Base-by-base conservation (phyloP, 2,797 vertebrate species). In the Gymnoscopelus braueri region DNA sequence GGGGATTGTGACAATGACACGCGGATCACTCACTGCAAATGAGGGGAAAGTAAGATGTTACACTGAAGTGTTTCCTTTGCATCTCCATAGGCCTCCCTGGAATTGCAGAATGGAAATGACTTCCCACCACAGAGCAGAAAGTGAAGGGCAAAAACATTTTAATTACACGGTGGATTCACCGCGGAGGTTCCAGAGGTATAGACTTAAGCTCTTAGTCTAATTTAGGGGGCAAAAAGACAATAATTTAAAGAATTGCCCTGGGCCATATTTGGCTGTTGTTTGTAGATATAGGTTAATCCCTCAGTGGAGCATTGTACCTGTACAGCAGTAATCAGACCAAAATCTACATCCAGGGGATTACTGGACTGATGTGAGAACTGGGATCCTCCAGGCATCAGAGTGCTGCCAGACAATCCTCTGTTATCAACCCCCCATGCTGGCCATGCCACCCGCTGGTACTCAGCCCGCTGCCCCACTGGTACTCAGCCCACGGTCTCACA, bases 21-120 rank as follows among this genome's bases (percentile, higher is more conserved):
- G 75, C 70, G 78, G 80, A 88, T 90, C 86, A 84, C 74, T 86
- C 67, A 79, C 67, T 55, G 65, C 84, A 78, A 89, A 85, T 23
- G 75, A 75, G 80, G 51, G 72, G 68, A 82, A 75, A 90, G 87
- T 86, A 74, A 91, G 88, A 91, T 81, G 89, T 91, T 85, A 87
- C 86, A 69, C 77, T 60, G 5, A 39, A 12, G 39, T 60, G 6
- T 67, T 74, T 73, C 79, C 75, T 84, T 60, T 14, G 10, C 80
- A 89, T 91, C 85, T 88, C 79, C 78, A 79, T 84, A 0, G 66
- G 60, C 78, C 83, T 65, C 80, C 62, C 74, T 82, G 79, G 78
- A 82, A 75, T 88, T 59, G 24, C 68, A 67, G 73, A 69, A 80
- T 83, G 74, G 72, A 80, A 85, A 80, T 63, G 51, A 72, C 79